A percentile compares a stretch with the other conserved stretches of the same genome.
phyloP scores from a whole-genome alignment of 2,113 vertebrate genomes.

The Indicator maculatus region DNA sequence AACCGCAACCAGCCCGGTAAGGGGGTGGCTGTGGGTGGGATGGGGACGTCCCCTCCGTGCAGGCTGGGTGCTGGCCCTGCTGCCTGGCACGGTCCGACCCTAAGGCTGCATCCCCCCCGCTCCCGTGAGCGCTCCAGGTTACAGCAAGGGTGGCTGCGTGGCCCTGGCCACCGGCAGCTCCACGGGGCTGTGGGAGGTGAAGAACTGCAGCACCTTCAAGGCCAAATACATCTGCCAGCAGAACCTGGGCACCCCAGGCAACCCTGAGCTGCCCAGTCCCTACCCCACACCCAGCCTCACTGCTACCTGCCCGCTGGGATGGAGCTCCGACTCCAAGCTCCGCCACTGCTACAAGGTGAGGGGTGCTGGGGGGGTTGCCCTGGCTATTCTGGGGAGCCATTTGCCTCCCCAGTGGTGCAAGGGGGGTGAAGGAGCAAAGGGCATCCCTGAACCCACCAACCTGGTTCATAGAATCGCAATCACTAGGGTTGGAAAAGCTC shows the following conservation, averaged over 20 bases:
- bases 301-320: conserved; percentile 84
- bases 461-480: not conserved
- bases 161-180: conserved; percentile 87
- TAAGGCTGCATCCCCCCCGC: not conserved
- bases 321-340: conserved; percentile 86
- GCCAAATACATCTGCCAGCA: conserved; percentile 95
- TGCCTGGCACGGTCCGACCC: accelerated
- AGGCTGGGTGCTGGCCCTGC: not conserved
- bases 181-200: conserved; percentile 93
- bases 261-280: conserved; percentile 80
- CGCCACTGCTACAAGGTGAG: conserved; percentile 94
- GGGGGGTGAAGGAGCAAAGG: not conserved
- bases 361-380: too few species aligned
- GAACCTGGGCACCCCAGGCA: conserved; percentile 83
- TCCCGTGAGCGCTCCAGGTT: conserved; percentile 72
- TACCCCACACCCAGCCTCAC: conserved; percentile 89
- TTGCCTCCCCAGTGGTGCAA: not conserved
- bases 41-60: not conserved
- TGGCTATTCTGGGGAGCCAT: accelerated
- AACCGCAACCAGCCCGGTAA: conserved; percentile 93
- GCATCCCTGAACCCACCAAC: accelerated
- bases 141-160: conserved; percentile 85
- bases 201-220: conserved; percentile 80
- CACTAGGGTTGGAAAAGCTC: too few species aligned
- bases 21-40: accelerated